Conservation (phyloP, 2,888 invertebrate species). For the Drosophila borealis region DNA sequence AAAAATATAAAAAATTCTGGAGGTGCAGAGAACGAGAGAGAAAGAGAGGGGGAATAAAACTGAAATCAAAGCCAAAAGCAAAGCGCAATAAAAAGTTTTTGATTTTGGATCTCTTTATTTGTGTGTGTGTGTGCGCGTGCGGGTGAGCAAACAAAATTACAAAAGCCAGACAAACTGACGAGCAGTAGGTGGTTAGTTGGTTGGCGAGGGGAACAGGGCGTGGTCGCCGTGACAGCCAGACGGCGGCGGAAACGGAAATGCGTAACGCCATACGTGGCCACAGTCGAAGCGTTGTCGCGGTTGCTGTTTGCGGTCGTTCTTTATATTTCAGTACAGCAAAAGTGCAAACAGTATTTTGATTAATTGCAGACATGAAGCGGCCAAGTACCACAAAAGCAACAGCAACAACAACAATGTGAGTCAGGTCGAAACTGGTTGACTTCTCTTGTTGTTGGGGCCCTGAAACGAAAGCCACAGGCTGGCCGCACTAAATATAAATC, state of each 20-base stretch:
- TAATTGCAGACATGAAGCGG: constrained; percentile 65
- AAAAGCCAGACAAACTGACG: constrained; percentile 22
- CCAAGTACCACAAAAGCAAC: constrained; percentile 35
- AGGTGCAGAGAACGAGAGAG: background rate
- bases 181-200: background rate
- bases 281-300: constrained; percentile 14
- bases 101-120: constrained; percentile 60
- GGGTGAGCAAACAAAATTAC: constrained; percentile 51
- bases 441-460: constrained; percentile 50
- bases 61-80: constrained; percentile 30
- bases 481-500: constrained; percentile 56
- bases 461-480: constrained; percentile 60
- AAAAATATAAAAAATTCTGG: background rate
- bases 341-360: constrained; percentile 73
- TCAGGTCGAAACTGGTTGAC: constrained; percentile 22
- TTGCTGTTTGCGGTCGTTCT: constrained; percentile 11
- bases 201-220: background rate
- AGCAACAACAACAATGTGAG: constrained; percentile 19
- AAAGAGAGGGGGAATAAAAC: background rate
- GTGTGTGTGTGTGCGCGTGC: constrained; percentile 38
- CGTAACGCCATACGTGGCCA: constrained; percentile 71
- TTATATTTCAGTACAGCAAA: constrained; percentile 37
- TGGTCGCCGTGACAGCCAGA: constrained; percentile 28
- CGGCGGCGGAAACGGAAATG: constrained; percentile 69
- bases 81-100: constrained; percentile 70